Evolutionary conservation across 2,797 vertebrate species (phyloP).

Genomic region (Acanthurus leucopareius): DNA sequence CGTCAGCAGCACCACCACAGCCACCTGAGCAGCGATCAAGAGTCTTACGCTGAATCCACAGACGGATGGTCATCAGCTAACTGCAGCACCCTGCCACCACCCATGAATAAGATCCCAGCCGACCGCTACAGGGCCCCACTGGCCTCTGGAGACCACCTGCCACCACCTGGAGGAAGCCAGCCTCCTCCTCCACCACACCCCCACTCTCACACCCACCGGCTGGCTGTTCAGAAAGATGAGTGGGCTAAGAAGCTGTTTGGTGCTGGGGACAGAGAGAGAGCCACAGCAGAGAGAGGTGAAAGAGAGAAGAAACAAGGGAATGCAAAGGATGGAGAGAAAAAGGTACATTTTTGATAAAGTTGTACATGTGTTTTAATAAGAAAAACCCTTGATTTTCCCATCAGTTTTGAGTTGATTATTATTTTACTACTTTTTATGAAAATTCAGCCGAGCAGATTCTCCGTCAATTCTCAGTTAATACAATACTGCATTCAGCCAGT

Average conservation of each 20-base stretch:
- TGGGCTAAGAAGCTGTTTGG: constrained; percentile 94
- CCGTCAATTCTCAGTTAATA: background rate
- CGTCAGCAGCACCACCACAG: constrained; percentile 84
- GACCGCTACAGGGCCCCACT: constrained; percentile 94
- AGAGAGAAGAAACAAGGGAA: constrained; percentile 83
- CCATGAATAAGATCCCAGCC: constrained; percentile 98
- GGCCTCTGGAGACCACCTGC: constrained; percentile 84
- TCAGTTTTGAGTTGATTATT: background rate
- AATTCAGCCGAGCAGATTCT: background rate
- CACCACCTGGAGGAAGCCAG: constrained; percentile 83
- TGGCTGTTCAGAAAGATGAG: constrained; percentile 89
- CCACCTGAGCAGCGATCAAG: constrained; percentile 92
- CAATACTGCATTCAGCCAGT: constrained; percentile 26
- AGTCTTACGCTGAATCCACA: constrained; percentile 97
- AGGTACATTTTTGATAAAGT: constrained; percentile 81
- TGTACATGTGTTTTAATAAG: background rate
- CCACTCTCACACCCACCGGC: constrained; percentile 78
- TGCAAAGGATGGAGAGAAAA: constrained; percentile 87
- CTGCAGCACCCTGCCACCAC: constrained; percentile 96
- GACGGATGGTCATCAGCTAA: constrained; percentile 98
- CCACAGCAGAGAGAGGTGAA: constrained; percentile 79
- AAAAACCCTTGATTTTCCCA: background rate
- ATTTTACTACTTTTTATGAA: background rate
- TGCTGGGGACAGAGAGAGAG: constrained; percentile 86
- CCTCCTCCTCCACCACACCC: constrained; percentile 70